Conservation (phyloP, 2,113 vertebrate species). For the Sardina pilchardus region DNA sequence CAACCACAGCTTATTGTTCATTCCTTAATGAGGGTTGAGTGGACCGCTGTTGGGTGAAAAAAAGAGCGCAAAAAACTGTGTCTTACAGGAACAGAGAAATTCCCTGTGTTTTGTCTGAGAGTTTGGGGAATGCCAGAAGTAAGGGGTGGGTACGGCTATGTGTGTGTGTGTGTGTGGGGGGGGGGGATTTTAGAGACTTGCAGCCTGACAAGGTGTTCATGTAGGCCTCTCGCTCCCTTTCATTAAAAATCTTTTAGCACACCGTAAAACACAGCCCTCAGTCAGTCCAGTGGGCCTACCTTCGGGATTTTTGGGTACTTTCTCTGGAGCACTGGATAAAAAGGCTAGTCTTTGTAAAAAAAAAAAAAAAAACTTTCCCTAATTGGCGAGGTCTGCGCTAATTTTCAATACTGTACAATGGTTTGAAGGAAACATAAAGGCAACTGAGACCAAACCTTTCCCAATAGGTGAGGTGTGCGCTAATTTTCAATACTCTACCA, state of each 20-base stretch:
- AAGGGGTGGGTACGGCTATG: not conserved
- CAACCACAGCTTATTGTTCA: not conserved
- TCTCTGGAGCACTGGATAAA: not conserved
- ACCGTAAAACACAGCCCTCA: constrained; percentile 49
- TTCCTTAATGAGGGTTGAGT: constrained; percentile 1
- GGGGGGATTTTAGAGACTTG: too few species aligned
- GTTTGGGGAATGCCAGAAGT: constrained; percentile 34
- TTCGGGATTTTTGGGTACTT: constrained; percentile 26
- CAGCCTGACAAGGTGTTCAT: constrained; percentile 29
- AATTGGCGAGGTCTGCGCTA: too few species aligned
- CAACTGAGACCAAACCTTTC: too few species aligned
- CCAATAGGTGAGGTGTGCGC: too few species aligned
- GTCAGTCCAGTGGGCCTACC: constrained; percentile 33
- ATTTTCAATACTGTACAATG: too few species aligned
- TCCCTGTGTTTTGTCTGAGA: not conserved
- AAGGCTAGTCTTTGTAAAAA: too few species aligned
- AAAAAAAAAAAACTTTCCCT: too few species aligned
- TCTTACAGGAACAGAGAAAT: not conserved
- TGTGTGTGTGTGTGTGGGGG: too few species aligned
- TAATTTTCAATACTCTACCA: too few species aligned
- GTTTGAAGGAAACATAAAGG: too few species aligned
- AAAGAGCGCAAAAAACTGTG: not conserved
- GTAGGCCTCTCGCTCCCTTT: constrained; percentile 15
- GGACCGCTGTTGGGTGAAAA: not conserved
- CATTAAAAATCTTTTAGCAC: constrained; percentile 46